Base-by-base conservation (phyloP, 2,888 invertebrate genomes). In the Prostheceraeus crozeri region DNA sequence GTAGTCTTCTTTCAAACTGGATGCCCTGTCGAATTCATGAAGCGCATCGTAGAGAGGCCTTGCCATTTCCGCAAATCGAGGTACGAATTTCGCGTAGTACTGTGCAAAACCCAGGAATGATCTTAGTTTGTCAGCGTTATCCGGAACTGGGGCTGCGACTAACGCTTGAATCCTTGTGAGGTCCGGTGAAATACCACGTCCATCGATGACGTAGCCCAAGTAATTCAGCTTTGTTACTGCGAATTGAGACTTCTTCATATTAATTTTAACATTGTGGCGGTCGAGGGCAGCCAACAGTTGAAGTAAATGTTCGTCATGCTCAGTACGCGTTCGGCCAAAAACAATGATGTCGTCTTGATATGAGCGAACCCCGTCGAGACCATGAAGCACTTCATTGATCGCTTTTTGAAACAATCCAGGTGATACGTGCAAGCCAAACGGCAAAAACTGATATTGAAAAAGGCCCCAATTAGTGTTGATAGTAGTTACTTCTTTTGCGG, bases 11-110 rank as follows among this genome's bases (percentile, higher is more conserved):
- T n/a, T n/a, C n/a, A n/a, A n/a, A n/a, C n/a, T n/a, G n/a, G n/a
- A n/a, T n/a, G n/a, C n/a, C n/a, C n/a, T n/a, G n/a, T n/a, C n/a
- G n/a, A n/a, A n/a, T 28, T 11, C 25, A 48, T 4, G 6, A 11
- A 28, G 48, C 4, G 28, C 25, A 25, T 48, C 27, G 28, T 48
- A 48, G 25, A 48, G 27, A 25, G 48, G 48, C 19, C 27, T 28
- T 48, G 48, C 23, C 23, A 48, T 48, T 10, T 23, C 6, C 27
- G 14, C 10, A 28, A 48, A 48, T 48, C 27, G 23, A 48, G 48
- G n/a, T 28, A 48, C 48, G 27, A 48, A 48, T 14, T 28, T 48
- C 25, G 25, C 27, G 14, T 48, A 48, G 23, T 48, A 48, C 27
- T 48, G 48, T 6, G 27, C 25, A 48, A 23, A 40, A 6, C 45